Evolutionary conservation across 2,797 vertebrate genomes (phyloP).

Genomic region (Neopelma chrysocephalum): DNA sequence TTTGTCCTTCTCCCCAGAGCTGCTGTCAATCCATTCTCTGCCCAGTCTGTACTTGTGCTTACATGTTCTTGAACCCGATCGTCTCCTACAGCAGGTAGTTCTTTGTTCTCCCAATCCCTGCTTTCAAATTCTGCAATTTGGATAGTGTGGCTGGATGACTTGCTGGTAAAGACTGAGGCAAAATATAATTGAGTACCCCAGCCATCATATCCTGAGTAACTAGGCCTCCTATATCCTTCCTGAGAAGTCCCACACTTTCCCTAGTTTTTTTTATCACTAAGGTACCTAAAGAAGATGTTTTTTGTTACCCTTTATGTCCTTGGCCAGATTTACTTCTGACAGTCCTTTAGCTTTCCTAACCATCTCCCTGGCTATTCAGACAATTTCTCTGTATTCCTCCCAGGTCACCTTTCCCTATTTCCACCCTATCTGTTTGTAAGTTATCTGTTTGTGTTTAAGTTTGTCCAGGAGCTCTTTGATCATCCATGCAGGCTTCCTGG

Average conservation of each 20-base stretch:
- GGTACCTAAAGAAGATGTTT: neutral
- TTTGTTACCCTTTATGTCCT: neutral
- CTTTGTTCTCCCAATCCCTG: neutral
- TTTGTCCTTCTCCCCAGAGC: neutral
- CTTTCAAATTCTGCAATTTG: neutral
- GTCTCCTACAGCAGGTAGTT: neutral
- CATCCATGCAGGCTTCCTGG: neutral
- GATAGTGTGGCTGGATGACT: neutral
- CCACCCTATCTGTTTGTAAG: neutral
- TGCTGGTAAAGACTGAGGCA: neutral
- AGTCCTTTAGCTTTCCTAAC: neutral
- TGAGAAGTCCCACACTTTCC: neutral
- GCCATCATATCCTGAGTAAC: neutral
- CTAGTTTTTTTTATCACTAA: neutral
- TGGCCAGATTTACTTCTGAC: neutral
- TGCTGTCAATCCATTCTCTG: neutral
- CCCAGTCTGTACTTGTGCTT: neutral
- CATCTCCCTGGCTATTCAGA: neutral
- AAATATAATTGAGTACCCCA: neutral
- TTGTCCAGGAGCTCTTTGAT: neutral
- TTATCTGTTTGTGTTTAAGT: neutral
- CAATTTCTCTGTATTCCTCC: neutral
- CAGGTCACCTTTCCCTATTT: neutral
- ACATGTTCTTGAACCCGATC: neutral
- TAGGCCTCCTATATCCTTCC: neutral